Conservation (phyloP, 1,140 invertebrate genomes). For the Heliothis subflexa region DNA sequence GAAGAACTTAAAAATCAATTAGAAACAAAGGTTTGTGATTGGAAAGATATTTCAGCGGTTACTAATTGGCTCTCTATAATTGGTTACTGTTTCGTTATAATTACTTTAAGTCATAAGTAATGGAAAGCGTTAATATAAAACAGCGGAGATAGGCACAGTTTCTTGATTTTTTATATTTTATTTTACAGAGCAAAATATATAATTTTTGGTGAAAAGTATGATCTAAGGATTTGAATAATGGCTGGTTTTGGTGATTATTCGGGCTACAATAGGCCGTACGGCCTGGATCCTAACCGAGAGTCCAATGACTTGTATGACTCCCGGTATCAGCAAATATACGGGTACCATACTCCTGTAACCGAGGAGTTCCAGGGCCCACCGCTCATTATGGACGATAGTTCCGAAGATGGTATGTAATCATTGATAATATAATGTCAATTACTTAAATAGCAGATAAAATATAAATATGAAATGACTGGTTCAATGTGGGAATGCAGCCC, state of each 20-base stretch:
- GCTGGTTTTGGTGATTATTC: conserved; percentile 83
- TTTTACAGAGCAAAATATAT: conserved; percentile 25
- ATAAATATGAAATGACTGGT: not conserved
- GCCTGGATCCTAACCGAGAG: conserved; percentile 80
- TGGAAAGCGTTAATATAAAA: not conserved
- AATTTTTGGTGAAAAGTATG: conserved; percentile 3
- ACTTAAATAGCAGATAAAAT: not conserved
- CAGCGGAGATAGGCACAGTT: conserved; percentile 1
- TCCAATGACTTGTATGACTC: conserved; percentile 82
- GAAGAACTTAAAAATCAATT: not conserved
- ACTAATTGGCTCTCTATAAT: too few relatives aligned
- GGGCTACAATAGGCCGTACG: conserved; percentile 77
- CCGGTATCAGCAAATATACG: conserved; percentile 82
- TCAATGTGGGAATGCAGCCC: not conserved
- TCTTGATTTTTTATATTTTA: conserved; percentile 34
- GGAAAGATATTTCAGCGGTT: not conserved
- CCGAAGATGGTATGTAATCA: conserved; percentile 84
- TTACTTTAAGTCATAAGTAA: too few relatives aligned
- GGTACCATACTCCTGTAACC: conserved; percentile 80
- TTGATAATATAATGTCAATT: not conserved
- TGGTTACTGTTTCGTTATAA: too few relatives aligned
- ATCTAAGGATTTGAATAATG: conserved; percentile 60
- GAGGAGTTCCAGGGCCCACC: conserved; percentile 82
- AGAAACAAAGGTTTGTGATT: not conserved
- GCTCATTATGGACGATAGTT: conserved; percentile 82